These are phyloP conservation scores for Papilio helenus DNA, from an alignment of 1,140 invertebrate genomes.

Conservation along the genomic window DNA sequence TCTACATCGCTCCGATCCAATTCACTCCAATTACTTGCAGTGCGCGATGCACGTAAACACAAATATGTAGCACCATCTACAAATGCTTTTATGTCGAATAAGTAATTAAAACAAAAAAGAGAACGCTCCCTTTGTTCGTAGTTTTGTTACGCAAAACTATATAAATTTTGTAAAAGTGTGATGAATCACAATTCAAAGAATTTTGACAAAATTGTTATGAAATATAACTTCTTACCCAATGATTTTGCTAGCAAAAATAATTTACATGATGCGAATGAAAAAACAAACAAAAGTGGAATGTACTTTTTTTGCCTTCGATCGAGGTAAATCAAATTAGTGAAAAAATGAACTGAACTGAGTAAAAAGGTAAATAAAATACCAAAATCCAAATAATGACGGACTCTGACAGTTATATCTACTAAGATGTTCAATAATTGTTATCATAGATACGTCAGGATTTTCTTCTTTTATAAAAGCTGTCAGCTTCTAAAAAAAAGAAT, in stretches of 20 bases:
- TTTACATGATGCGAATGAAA: no score
- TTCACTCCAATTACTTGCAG: slow-evolving; percentile 72
- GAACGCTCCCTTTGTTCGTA: neutral
- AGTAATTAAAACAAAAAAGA: slow-evolving; percentile 28
- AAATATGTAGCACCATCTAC: slow-evolving; percentile 33
- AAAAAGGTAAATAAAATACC: no score
- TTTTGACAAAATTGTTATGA: neutral
- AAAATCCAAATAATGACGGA: no score
- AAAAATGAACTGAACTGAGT: no score
- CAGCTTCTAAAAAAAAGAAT: slow-evolving; percentile 14
- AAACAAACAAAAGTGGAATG: no score
- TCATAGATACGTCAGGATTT: neutral
- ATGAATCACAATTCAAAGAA: neutral
- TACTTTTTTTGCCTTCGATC: no score
- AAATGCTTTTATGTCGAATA: slow-evolving; percentile 36
- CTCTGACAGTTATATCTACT: no score
- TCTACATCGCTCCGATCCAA: slow-evolving; percentile 59
- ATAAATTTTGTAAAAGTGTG: neutral
- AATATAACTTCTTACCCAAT: neutral
- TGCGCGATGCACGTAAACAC: slow-evolving; percentile 40
- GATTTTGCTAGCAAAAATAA: neutral
- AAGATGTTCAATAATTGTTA: no score
- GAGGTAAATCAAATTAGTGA: no score
- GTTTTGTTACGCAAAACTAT: neutral
- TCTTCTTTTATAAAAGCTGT: neutral